Conservation (phyloP, 2,797 vertebrate genomes). For the Buphagus erythrorhynchus region DNA sequence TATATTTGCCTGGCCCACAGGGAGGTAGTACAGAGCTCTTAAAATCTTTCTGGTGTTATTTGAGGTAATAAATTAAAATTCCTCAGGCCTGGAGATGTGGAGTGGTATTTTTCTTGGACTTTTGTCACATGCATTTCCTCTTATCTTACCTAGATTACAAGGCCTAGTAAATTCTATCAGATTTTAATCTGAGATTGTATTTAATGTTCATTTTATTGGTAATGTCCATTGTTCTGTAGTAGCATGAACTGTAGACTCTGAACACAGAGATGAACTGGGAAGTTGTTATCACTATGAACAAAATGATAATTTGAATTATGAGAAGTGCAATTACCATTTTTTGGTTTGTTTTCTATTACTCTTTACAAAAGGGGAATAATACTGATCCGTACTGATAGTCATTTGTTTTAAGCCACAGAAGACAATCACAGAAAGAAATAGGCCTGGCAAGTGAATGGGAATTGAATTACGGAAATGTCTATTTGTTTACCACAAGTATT, state of each 20-base stretch:
- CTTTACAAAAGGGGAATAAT: not conserved
- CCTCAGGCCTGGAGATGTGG: not conserved
- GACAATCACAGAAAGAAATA: not conserved
- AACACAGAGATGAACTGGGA: not conserved
- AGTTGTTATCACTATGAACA: not conserved
- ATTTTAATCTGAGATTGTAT: not conserved
- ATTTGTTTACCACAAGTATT: not conserved
- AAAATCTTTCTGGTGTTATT: not conserved
- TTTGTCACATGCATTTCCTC: not conserved
- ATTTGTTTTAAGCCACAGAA: not conserved
- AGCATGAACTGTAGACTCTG: not conserved
- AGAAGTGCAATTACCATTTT: not conserved
- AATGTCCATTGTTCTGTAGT: not conserved
- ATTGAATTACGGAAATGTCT: not conserved
- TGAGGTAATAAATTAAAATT: not conserved
- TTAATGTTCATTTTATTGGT: not conserved
- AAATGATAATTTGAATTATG: not conserved
- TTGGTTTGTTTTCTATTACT: not conserved
- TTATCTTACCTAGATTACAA: not conserved
- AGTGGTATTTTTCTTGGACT: not conserved
- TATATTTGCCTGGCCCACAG: not conserved
- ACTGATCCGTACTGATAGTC: fast-evolving
- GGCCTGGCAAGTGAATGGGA: not conserved
- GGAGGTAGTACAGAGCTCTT: not conserved
- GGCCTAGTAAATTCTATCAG: not conserved